A percentile compares a stretch with the other conserved stretches of the same genome.
Conservation (phyloP, 37 sponge, comb jelly and placozoan species). For the Eunapius fragilis region DNA sequence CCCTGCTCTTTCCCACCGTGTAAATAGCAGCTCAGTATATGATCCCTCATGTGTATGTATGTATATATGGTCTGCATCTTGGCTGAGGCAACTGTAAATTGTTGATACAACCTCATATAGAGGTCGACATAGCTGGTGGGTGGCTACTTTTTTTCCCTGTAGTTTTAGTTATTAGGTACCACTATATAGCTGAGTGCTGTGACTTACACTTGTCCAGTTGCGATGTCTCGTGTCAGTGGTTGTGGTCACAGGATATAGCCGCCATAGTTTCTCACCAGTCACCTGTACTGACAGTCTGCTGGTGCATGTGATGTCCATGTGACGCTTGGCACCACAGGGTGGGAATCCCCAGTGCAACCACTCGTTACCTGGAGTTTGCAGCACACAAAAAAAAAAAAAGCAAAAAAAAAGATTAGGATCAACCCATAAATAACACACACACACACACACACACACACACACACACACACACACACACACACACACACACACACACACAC, state of each 20-base stretch:
- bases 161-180: too few species aligned
- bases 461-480: background rate
- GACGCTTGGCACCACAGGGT: slow-evolving; percentile 60
- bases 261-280: slow-evolving; percentile 37
- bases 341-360: slow-evolving; percentile 67
- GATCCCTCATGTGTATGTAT: too few species aligned
- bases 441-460: background rate
- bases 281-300: slow-evolving; percentile 62
- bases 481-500: background rate
- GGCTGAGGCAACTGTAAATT: too few species aligned
- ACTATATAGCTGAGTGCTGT: background rate
- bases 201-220: background rate
- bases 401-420: background rate
- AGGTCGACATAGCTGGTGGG: too few species aligned
- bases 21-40: too few species aligned
- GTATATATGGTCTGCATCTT: too few species aligned
- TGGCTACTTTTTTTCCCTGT: too few species aligned
- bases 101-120: too few species aligned
- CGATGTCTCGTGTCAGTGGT: background rate
- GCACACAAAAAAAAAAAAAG: too few species aligned
- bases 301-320: slow-evolving; percentile 65
- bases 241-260: slow-evolving; percentile 32
- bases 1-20: too few species aligned
- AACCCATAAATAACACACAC: background rate
- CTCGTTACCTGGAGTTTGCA: slow-evolving; percentile 58